A percentile compares a stretch with the other conserved stretches of the same genome.
phyloP scores from a whole-genome alignment of 2,797 vertebrate genomes.

The Sebastiscus albofasciatus region DNA sequence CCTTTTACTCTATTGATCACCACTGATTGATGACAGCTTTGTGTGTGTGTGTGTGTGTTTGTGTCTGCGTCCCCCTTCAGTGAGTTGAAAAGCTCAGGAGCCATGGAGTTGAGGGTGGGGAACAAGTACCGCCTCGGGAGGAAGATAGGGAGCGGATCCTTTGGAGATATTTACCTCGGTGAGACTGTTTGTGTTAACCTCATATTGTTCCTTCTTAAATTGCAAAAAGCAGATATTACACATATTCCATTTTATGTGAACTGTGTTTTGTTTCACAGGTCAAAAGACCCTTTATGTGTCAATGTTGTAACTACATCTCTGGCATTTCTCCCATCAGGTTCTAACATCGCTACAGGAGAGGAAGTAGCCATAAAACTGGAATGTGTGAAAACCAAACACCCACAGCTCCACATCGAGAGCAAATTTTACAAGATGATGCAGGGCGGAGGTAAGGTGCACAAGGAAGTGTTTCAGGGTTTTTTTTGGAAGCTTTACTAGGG shows the following conservation, averaged over 20 bases:
- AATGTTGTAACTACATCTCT: background rate
- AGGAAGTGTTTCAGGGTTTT: background rate
- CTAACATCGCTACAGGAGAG: conserved; percentile 96
- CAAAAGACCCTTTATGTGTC: background rate
- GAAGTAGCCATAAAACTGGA: conserved; percentile 98
- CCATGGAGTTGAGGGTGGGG: conserved; percentile 97
- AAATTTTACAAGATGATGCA: conserved; percentile 99
- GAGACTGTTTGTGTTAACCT: conserved; percentile 52
- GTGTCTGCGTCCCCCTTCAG: conserved; percentile 46
- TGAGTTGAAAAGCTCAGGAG: conserved; percentile 71
- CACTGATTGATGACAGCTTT: conserved; percentile 61
- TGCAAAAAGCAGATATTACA: background rate
- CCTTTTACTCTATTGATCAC: conserved; percentile 61
- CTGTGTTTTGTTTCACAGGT: background rate
- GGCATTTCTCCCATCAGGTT: conserved; percentile 80
- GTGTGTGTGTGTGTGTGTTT: conserved; percentile 27
- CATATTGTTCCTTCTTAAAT: background rate
- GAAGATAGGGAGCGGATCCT: conserved; percentile 98
- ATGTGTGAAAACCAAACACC: conserved; percentile 98
- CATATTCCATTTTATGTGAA: background rate
- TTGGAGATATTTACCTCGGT: conserved; percentile 98
- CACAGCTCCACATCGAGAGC: conserved; percentile 98
- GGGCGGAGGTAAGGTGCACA: conserved; percentile 89
- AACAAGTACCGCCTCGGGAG: conserved; percentile 97
- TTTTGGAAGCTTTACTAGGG: background rate